These are phyloP conservation scores for Hoplias malabaricus DNA, from an alignment of 2,113 vertebrate species.

Conservation along the genomic window DNA sequence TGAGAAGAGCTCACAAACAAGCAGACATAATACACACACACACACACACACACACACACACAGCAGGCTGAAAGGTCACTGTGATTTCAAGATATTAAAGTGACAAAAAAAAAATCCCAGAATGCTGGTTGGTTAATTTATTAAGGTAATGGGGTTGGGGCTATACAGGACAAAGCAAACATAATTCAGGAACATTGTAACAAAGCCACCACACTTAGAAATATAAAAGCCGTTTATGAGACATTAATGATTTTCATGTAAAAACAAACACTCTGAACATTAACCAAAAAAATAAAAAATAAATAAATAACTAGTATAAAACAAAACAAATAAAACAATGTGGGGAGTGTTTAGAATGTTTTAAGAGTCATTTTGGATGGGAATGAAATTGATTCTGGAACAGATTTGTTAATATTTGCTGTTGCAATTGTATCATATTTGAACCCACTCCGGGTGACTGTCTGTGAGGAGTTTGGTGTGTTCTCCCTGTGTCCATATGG, in stretches of 20 bases:
- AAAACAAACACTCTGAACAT: not conserved
- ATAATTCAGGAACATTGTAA: not conserved
- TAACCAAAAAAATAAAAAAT: not conserved
- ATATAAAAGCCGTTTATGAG: not conserved
- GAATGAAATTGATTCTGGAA: too few species aligned
- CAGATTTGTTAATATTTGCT: too few species aligned
- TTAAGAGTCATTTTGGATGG: too few species aligned
- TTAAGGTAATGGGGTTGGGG: not conserved
- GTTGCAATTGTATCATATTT: too few species aligned
- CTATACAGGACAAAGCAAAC: not conserved
- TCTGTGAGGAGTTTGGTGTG: too few species aligned
- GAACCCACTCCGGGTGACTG: too few species aligned
- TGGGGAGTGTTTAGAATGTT: too few species aligned
- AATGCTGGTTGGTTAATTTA: not conserved
- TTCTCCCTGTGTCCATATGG: too few species aligned
- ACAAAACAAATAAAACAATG: not conserved
- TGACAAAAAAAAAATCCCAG: not conserved
- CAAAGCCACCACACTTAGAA: not conserved
- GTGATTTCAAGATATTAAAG: conserved; percentile 10
- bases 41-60: conserved; percentile 7
- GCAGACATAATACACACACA: not conserved
- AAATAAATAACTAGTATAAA: not conserved
- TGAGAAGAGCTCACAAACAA: conserved; percentile 17
- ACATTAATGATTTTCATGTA: not conserved
- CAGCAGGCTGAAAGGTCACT: conserved; percentile 9